phyloP scores from a whole-genome alignment of 1,140 invertebrate genomes.

The Drosophila azteca region DNA sequence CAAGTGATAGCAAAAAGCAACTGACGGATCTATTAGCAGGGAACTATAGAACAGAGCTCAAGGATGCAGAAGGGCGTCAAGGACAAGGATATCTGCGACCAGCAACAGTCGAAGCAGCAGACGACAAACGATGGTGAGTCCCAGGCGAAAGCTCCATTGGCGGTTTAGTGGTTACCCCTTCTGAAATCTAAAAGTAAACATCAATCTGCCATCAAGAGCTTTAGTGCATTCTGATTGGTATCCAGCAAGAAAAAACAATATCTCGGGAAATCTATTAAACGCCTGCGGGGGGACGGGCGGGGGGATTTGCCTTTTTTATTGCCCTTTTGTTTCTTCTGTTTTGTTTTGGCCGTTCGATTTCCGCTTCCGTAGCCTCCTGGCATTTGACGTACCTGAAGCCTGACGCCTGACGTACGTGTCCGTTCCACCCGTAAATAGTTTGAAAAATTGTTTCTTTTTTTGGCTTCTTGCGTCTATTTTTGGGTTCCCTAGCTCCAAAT shows the following conservation, averaged over 20 bases:
- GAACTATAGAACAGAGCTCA: no score
- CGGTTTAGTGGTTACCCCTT: no score
- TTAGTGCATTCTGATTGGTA: no score
- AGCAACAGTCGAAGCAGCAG: constrained; percentile 29
- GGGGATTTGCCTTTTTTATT: not conserved
- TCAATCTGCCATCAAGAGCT: no score
- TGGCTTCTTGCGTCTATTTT: constrained; percentile 47
- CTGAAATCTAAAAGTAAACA: no score
- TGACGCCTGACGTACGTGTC: constrained; percentile 24
- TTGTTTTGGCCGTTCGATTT: constrained; percentile 19
- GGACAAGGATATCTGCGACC: constrained; percentile 55
- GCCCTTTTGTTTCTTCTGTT: constrained; percentile 2
- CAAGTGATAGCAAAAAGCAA: not conserved
- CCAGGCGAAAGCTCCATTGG: no score
- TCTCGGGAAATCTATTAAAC: no score
- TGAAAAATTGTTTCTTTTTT: constrained; percentile 60
- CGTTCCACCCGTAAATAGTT: constrained; percentile 47
- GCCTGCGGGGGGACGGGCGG: no score
- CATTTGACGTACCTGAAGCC: constrained; percentile 51
- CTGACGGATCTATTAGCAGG: not conserved
- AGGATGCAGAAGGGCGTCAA: constrained; percentile 62
- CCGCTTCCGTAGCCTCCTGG: constrained; percentile 12
- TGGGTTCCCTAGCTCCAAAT: constrained; percentile 39
- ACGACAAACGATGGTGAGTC: constrained; percentile 42
- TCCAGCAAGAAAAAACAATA: no score